Conservation (phyloP, 2,113 vertebrate genomes). For the Regulus satrapa region DNA sequence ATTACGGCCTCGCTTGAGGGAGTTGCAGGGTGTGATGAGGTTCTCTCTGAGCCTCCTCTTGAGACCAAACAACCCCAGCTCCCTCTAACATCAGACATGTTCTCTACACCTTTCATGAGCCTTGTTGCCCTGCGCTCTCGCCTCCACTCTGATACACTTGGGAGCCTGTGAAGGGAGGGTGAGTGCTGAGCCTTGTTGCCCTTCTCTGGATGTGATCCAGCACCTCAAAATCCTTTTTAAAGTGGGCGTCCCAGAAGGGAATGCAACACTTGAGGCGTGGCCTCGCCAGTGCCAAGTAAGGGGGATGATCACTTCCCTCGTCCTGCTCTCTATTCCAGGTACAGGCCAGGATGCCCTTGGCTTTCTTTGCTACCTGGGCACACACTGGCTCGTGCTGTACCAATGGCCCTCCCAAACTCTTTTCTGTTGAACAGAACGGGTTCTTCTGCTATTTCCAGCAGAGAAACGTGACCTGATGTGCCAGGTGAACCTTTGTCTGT, state of each 20-base stretch:
- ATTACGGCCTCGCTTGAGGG: not conserved
- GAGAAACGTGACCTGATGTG: accelerated
- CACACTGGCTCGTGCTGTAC: not conserved
- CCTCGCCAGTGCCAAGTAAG: not conserved
- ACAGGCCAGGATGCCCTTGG: not conserved
- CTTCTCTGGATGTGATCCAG: not conserved
- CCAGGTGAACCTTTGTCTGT: not conserved
- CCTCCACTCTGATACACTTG: too few species aligned
- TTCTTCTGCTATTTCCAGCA: not conserved
- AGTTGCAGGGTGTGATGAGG: not conserved
- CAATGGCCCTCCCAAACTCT: not conserved
- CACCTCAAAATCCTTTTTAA: not conserved
- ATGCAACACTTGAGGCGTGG: too few species aligned
- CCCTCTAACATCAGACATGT: not conserved
- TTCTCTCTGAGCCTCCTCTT: not conserved
- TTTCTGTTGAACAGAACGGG: not conserved
- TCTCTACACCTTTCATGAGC: not conserved
- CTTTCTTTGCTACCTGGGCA: not conserved
- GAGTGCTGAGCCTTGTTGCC: too few species aligned
- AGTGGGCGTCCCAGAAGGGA: too few species aligned
- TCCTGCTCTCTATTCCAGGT: not conserved
- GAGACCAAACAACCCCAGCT: not conserved
- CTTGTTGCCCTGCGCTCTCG: too few species aligned
- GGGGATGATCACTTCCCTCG: too few species aligned
- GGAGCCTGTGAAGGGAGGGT: too few species aligned